A percentile compares a stretch with the other conserved stretches of the same genome.
These are phyloP conservation scores for Colinus virginianus DNA, from an alignment of 2,113 vertebrate species.

Conservation along the genomic window DNA sequence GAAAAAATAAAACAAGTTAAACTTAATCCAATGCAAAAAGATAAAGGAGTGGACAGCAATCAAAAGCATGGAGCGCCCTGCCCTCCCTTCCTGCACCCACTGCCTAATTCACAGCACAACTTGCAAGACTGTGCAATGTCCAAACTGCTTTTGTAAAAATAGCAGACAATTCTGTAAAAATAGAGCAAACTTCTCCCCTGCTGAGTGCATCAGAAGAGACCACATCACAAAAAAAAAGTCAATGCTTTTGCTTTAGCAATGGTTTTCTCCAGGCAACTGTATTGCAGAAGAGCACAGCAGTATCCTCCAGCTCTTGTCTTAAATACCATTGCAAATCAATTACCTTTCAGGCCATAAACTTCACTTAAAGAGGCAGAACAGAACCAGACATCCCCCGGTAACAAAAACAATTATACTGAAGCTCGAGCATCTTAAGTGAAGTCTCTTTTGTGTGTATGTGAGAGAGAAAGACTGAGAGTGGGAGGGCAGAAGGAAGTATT, in stretches of 20 bases:
- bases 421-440: background rate
- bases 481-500: background rate
- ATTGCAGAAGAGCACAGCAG: conserved; percentile 7
- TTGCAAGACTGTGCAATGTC: background rate
- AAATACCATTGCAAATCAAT: conserved; percentile 63
- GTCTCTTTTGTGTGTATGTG: background rate
- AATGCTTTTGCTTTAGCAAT: conserved; percentile 37
- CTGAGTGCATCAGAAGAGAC: conserved; percentile 47
- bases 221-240: conserved; percentile 30
- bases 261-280: conserved; percentile 31
- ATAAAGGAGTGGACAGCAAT: background rate
- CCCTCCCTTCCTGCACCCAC: background rate
- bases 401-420: background rate
- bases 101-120: background rate
- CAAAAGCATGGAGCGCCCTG: background rate
- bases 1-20: background rate
- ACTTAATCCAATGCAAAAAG: background rate
- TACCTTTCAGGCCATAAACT: conserved; percentile 59
- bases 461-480: background rate
- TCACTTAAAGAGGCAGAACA: conserved; percentile 56
- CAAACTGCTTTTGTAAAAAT: conserved; percentile 46
- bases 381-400: background rate
- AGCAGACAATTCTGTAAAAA: conserved; percentile 50
- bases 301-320: conserved; percentile 52
- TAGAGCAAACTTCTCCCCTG: conserved; percentile 17